phyloP scores from a whole-genome alignment of 2,113 vertebrate genomes.

The Ptilonorhynchus violaceus region DNA sequence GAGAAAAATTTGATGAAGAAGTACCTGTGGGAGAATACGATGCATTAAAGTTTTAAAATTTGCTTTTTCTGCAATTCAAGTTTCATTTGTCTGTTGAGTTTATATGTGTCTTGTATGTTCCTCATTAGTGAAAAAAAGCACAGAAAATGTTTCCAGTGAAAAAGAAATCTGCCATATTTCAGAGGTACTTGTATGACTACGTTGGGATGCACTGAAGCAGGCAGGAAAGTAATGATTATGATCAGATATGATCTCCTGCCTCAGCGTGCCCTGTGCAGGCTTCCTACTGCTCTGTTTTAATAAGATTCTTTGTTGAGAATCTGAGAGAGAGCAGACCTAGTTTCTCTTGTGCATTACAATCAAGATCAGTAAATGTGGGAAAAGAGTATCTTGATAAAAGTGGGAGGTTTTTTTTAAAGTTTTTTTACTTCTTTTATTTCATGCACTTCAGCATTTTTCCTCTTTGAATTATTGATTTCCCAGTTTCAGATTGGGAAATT shows the following conservation, averaged over 20 bases:
- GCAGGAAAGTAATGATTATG: background rate
- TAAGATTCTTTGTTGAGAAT: background rate
- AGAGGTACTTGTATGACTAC: background rate
- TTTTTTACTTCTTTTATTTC: background rate
- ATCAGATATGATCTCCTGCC: background rate
- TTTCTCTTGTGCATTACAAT: background rate
- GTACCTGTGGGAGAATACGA: background rate
- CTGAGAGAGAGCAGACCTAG: background rate
- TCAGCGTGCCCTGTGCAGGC: background rate
- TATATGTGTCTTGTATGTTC: background rate
- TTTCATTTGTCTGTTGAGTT: background rate
- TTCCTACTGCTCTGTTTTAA: background rate
- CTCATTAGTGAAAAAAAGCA: background rate
- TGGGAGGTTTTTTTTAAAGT: rapidly evolving
- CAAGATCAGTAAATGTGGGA: background rate
- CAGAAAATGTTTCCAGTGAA: background rate
- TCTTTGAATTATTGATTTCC: background rate
- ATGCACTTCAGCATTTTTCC: background rate
- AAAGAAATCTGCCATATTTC: background rate
- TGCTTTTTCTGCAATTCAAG: background rate
- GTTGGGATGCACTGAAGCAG: background rate
- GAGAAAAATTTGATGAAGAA: background rate
- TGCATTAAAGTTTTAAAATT: background rate
- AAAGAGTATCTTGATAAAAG: background rate
- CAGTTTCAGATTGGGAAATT: background rate